phyloP scores from a whole-genome alignment of 2,113 vertebrate species.

The Tretioscincus oriximinensis region DNA sequence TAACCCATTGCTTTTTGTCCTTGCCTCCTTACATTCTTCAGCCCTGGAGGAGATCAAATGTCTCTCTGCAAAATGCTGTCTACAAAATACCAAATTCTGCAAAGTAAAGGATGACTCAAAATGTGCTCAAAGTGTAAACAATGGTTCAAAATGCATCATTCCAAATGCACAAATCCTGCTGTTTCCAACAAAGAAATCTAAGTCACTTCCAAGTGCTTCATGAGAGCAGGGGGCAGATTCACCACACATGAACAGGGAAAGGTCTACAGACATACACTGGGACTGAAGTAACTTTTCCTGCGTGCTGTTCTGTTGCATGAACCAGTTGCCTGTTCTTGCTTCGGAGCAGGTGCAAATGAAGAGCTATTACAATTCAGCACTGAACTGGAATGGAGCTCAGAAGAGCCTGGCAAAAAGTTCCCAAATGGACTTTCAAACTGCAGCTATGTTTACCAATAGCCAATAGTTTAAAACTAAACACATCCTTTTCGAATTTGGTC shows the following conservation, averaged over 20 bases:
- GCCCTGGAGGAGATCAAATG: not conserved
- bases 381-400: constrained; percentile 14
- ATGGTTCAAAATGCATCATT: not conserved
- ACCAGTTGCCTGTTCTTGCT: not conserved
- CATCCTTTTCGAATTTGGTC: constrained; percentile 59
- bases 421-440: constrained; percentile 41
- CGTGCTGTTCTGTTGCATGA: not conserved
- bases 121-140: not conserved
- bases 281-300: not conserved
- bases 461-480: constrained; percentile 65
- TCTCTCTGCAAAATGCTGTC: not conserved
- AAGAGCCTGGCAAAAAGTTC: not conserved
- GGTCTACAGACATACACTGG: not conserved
- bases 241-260: not conserved
- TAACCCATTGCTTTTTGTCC: not conserved
- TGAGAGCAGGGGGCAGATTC: not conserved
- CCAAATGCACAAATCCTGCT: not conserved
- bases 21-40: not conserved
- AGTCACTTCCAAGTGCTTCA: not conserved
- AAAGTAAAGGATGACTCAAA: not conserved
- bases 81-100: constrained; percentile 5
- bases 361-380: not conserved
- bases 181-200: not conserved
- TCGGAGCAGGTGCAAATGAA: not conserved
- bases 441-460: constrained; percentile 51